phyloP scores from a whole-genome alignment of 2,888 invertebrate genomes.

The Lasioglossum zephyrum region DNA sequence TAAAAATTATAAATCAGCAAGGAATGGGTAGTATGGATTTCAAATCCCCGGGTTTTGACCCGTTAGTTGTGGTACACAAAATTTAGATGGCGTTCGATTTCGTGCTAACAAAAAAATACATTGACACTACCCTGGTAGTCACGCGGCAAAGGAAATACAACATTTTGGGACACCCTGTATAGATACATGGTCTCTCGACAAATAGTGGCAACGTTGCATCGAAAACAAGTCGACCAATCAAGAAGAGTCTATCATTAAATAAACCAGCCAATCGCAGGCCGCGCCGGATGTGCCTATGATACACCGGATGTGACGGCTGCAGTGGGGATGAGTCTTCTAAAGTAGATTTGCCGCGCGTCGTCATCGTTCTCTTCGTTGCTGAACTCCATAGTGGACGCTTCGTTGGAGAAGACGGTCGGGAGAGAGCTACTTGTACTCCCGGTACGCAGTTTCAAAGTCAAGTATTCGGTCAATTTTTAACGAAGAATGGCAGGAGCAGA shows the following conservation, averaged over 20 bases:
- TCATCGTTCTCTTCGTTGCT: slow-evolving; percentile 71
- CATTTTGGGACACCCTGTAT: background rate
- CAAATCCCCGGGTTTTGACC: too few species aligned
- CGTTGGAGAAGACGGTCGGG: slow-evolving; percentile 14
- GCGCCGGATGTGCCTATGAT: slow-evolving; percentile 23
- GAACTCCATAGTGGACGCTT: slow-evolving; percentile 67
- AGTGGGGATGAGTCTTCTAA: slow-evolving; percentile 38
- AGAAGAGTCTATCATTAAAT: background rate
- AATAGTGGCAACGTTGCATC: slow-evolving; percentile 29
- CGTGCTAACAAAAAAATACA: too few species aligned
- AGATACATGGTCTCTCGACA: background rate
- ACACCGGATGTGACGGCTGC: slow-evolving; percentile 14
- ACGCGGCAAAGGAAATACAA: too few species aligned
- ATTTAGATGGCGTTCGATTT: too few species aligned
- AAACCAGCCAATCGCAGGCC: slow-evolving; percentile 36
- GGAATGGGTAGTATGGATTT: too few species aligned
- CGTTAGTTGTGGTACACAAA: too few species aligned
- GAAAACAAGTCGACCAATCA: slow-evolving; percentile 19
- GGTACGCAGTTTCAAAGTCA: background rate
- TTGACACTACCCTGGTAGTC: too few species aligned
- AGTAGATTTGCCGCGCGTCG: slow-evolving; percentile 19
- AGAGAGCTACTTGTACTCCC: slow-evolving; percentile 22
- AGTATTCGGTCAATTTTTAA: background rate
- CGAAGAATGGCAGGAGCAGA: slow-evolving; percentile 75
- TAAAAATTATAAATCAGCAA: too few species aligned